A percentile compares a stretch with the other conserved stretches of the same genome.
Evolutionary conservation across 1,140 invertebrate genomes (phyloP).

Genomic region (Telenomus remus): DNA sequence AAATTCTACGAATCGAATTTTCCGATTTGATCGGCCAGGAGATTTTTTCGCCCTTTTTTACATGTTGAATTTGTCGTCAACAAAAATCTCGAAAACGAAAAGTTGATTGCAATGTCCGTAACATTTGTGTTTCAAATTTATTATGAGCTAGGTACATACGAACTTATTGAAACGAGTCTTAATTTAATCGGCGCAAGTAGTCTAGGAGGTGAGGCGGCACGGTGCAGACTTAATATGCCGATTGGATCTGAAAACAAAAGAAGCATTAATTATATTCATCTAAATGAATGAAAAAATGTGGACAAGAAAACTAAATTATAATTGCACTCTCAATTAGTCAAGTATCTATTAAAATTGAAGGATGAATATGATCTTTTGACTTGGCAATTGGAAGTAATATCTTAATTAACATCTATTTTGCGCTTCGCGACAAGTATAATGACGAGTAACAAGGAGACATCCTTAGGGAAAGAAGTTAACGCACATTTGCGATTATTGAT

Average conservation of each 20-base stretch:
- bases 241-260: constrained; percentile 63
- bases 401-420: constrained; percentile 35
- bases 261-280: constrained; percentile 13
- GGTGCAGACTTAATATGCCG: constrained; percentile 54
- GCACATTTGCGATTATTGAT: constrained; percentile 63
- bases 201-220: constrained; percentile 62
- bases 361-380: constrained; percentile 44
- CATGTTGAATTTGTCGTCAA: constrained; percentile 7
- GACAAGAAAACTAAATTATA: background rate
- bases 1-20: too few species aligned
- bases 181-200: constrained; percentile 69
- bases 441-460: constrained; percentile 51
- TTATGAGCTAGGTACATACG: constrained; percentile 73
- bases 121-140: constrained; percentile 70
- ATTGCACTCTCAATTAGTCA: background rate
- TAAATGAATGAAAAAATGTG: background rate
- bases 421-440: constrained; percentile 27
- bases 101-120: constrained; percentile 63
- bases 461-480: constrained; percentile 55
- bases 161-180: constrained; percentile 73
- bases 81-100: constrained; percentile 31
- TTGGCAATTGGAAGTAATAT: constrained; percentile 28
- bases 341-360: background rate
- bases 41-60: constrained; percentile 5
- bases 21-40: too few species aligned